A percentile compares a stretch with the other conserved stretches of the same genome.
These are phyloP conservation scores for Tribolium castaneum DNA, from an alignment of 1,140 invertebrate species.

Conservation along the genomic window DNA sequence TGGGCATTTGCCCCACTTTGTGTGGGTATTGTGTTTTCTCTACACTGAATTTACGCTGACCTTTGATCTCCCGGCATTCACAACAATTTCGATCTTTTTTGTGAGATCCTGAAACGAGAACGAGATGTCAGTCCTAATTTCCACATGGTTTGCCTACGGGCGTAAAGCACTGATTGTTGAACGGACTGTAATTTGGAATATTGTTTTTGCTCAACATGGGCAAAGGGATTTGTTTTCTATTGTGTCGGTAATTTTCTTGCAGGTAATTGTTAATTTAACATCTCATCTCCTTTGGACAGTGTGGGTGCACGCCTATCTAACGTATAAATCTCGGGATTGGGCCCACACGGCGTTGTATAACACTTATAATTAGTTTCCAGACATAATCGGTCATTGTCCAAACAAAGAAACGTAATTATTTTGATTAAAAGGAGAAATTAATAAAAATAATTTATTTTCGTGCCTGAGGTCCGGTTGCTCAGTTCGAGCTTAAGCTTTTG, in stretches of 20 bases:
- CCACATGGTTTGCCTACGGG: not conserved
- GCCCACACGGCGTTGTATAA: constrained; percentile 17
- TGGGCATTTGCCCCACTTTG: constrained; percentile 27
- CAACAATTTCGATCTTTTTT: not conserved
- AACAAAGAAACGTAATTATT: not conserved
- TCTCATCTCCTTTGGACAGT: constrained; percentile 7
- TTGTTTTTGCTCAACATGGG: not conserved
- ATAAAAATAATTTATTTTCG: too few relatives aligned
- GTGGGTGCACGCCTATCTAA: constrained; percentile 17
- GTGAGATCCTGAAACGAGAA: not conserved
- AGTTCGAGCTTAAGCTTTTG: too few relatives aligned
- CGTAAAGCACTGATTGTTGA: not conserved
- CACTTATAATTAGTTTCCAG: constrained; percentile 22
- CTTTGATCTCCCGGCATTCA: constrained; percentile 18
- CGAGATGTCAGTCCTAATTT: constrained; percentile 2
- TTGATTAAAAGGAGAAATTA: too few relatives aligned
- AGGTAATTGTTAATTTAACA: constrained; percentile 26
- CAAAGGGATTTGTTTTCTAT: constrained; percentile 1
- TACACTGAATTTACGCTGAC: not conserved
- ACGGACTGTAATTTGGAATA: not conserved
- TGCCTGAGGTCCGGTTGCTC: too few relatives aligned
- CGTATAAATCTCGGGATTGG: constrained; percentile 20
- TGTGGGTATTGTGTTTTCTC: not conserved
- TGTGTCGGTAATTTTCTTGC: constrained; percentile 10
- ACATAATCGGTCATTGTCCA: not conserved